Conservation (phyloP, 2,113 vertebrate species). For the Oxygymnocypris stewartii region DNA sequence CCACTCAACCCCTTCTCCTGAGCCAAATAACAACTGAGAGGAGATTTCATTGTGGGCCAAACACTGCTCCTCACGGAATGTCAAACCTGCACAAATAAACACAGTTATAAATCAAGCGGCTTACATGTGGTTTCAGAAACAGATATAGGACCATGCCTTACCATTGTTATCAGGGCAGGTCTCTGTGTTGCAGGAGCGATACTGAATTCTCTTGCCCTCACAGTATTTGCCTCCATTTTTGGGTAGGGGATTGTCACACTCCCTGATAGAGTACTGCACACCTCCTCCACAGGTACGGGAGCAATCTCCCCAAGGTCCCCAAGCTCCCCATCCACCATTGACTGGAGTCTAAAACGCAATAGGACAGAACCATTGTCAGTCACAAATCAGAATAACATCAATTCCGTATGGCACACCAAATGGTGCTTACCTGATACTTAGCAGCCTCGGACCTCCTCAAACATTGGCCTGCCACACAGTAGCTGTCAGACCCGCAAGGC, state of each 20-base stretch:
- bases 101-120: neutral
- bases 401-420: neutral
- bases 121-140: neutral
- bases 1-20: constrained; percentile 83
- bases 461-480: constrained; percentile 91
- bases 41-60: constrained; percentile 94
- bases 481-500: constrained; percentile 84
- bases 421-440: constrained; percentile 80
- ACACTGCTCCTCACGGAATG: constrained; percentile 95
- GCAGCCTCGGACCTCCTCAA: constrained; percentile 85
- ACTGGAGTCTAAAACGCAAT: constrained; percentile 80
- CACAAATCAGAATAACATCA: neutral
- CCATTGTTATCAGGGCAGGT: constrained; percentile 85
- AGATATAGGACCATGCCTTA: constrained; percentile 63
- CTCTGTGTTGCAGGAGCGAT: constrained; percentile 88
- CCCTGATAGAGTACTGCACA: constrained; percentile 90
- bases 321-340: constrained; percentile 90
- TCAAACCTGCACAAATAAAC: constrained; percentile 79
- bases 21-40: constrained; percentile 86
- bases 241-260: constrained; percentile 89
- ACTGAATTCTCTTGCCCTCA: constrained; percentile 93
- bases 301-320: constrained; percentile 93
- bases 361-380: constrained; percentile 14
- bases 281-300: constrained; percentile 93
- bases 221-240: constrained; percentile 94